A percentile compares a stretch with the other conserved stretches of the same genome.
phyloP scores from a whole-genome alignment of 2,113 vertebrate genomes.

The Orycteropus afer region DNA sequence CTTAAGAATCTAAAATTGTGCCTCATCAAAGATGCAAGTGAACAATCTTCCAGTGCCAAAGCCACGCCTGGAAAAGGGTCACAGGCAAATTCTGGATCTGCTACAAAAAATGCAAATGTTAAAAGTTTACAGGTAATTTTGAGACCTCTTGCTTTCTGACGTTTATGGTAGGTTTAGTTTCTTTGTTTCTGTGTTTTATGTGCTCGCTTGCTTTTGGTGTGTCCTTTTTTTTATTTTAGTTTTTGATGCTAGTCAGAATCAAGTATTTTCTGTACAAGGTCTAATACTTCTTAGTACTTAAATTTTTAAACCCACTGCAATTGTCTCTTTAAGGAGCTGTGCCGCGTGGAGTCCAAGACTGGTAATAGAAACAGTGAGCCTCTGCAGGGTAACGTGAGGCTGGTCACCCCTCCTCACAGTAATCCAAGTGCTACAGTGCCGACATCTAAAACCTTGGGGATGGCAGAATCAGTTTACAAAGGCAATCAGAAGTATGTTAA shows the following conservation, averaged over 20 bases:
- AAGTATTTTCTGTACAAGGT: background rate
- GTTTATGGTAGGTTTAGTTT: conserved; percentile 31
- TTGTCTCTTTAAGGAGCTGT: conserved; percentile 87
- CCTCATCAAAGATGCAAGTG: conserved; percentile 87
- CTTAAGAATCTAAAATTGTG: conserved; percentile 90
- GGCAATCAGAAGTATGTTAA: conserved; percentile 84
- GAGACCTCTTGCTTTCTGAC: conserved; percentile 5
- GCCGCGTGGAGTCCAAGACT: conserved; percentile 88
- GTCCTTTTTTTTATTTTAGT: background rate
- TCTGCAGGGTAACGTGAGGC: conserved; percentile 83
- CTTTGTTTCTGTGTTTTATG: background rate
- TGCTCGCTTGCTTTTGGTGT: background rate
- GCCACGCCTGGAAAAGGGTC: conserved; percentile 88
- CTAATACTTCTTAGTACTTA: background rate
- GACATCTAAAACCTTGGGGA: conserved; percentile 78
- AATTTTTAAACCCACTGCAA: background rate
- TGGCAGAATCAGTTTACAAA: conserved; percentile 86
- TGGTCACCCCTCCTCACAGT: conserved; percentile 82
- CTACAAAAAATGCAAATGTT: conserved; percentile 89
- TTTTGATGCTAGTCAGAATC: background rate
- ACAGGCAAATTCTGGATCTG: conserved; percentile 84
- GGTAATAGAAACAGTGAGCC: conserved; percentile 79
- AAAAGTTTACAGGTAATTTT: conserved; percentile 92
- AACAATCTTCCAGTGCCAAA: conserved; percentile 89
- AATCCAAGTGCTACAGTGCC: conserved; percentile 68